Base-by-base conservation (phyloP, 2,888 invertebrate genomes). In the Phorcus lineatus region DNA sequence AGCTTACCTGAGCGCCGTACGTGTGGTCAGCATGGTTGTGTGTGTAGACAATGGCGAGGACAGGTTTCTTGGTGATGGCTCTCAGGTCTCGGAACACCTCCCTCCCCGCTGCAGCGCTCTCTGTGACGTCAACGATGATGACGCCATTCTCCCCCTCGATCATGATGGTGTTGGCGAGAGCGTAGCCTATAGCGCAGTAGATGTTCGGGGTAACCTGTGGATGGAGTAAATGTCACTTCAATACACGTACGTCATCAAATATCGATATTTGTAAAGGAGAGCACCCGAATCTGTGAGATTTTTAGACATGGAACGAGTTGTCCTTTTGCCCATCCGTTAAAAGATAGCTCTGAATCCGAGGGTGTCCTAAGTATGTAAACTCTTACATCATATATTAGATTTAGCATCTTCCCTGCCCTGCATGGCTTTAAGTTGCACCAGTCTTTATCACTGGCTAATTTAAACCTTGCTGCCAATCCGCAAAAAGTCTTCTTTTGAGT, bases 1-100 rank as follows among this genome's bases (percentile, higher is more conserved):
- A 47, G 36, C 55, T 16, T 28, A 87, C 90, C 87, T 86, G 82
- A 1, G 91, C 88, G 36, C 91, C 91, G 62, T 84, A 85, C 0
- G 86, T 84, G 80, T 91, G 91, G 80, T 91, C 91, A 0, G 86
- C 87, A 66, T 91, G 91, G 80, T 88, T 88, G 78, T 91, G 91
- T 3, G 91, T 91, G 82, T 90, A 91, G 16, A 91, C 83, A 62
- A 91, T 88, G 52, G 88, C 91, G 54, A 86, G 88, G 1, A 91
- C 77, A 0, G 88, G 89, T 62, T 88, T 88, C 40, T 86, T 83
- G 19, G 90, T 88, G 31, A 90, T 84, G 52, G 89, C 87, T 40
- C 88, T 82, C 85, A 91, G 91, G 4, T 82, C 91, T 6, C 78
- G 75, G 22, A 87, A 77, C 22, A 91, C 86, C 76, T 86, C 84